Evolutionary conservation across 2,888 invertebrate species (phyloP), one percentile per base, ranked within the genome.

Genomic region (Stegophylla sp.): DNA sequence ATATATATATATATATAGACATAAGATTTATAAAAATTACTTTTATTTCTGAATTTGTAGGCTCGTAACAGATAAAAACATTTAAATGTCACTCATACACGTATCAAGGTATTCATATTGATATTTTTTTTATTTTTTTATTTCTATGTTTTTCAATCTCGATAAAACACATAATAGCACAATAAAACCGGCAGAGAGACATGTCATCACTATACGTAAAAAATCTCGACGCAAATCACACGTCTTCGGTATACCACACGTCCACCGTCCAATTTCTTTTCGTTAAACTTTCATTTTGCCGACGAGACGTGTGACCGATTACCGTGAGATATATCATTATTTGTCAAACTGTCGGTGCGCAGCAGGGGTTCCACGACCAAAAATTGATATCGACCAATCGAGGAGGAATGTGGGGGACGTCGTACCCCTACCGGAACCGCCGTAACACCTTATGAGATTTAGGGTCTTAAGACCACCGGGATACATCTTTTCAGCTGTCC

Each of bases 251-350:
- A 9, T n/a, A n/a, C n/a, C n/a, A n/a, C n/a, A n/a, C 45, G 9
- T 34, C 20, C 48, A 15, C 5, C 17, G 20, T 74, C 17, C 63
- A 74, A 74, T 63, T 51, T 20, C 61, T 63, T 51, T 63, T 63
- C 15, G 63, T 63, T 51, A 74, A 74, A 74, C 74, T 74, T 74
- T 51, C 74, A 74, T 74, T 74, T 74, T 74, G 20, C 20, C 48
- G 48, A 64, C 17, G 61, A 74, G 12, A 63, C 66, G 76, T 76
- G 76, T 76, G 76, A 76, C 76, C 56, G 76, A 76, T 76, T 76
- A 67, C 76, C 20, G 53, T 43, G n/a, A 20, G 66, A 76, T 76
- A 20, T 56, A 66, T 76, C 76, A 76, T 76, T 76, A 76, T 76
- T 76, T 76, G 76, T 76, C 76, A 66, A 66, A 26, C 56, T 66